These are phyloP conservation scores for Epicampocera succincta DNA, from an alignment of 2,888 invertebrate species.

Conservation along the genomic window DNA sequence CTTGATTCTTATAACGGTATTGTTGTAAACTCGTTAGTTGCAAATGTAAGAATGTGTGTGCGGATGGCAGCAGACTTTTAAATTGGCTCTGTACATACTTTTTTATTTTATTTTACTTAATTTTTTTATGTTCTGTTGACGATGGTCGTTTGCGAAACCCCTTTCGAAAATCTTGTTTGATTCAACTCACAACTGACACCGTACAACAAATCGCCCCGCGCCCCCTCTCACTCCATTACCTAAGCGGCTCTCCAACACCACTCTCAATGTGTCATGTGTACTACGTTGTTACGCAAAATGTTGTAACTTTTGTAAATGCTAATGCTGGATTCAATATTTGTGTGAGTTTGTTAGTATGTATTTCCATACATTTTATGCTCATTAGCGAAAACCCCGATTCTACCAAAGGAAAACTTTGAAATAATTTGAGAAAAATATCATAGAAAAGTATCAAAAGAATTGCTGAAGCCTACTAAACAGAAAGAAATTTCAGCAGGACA, in stretches of 20 bases:
- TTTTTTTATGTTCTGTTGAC: constrained; percentile 23
- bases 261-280: constrained; percentile 26
- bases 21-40: constrained; percentile 11
- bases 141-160: constrained; percentile 54
- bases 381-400: too few relatives aligned
- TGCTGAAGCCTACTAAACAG: too few relatives aligned
- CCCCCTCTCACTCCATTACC: background rate
- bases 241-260: background rate
- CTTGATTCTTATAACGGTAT: constrained; percentile 47
- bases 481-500: too few relatives aligned
- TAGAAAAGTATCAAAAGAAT: too few relatives aligned
- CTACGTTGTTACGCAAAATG: constrained; percentile 56
- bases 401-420: too few relatives aligned
- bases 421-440: too few relatives aligned
- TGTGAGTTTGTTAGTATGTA: constrained; percentile 16
- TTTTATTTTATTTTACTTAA: background rate
- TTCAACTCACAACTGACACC: constrained; percentile 15
- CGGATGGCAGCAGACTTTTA: constrained; percentile 65
- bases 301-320: constrained; percentile 12
- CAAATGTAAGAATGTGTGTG: constrained; percentile 18
- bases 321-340: background rate
- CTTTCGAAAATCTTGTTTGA: constrained; percentile 17
- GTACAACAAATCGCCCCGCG: background rate
- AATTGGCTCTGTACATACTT: constrained; percentile 60
- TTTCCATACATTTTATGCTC: too few relatives aligned